Evolutionary conservation across 2,113 vertebrate species (phyloP), one percentile per base, ranked within the genome.

Genomic region (Myrmecobius fasciatus): DNA sequence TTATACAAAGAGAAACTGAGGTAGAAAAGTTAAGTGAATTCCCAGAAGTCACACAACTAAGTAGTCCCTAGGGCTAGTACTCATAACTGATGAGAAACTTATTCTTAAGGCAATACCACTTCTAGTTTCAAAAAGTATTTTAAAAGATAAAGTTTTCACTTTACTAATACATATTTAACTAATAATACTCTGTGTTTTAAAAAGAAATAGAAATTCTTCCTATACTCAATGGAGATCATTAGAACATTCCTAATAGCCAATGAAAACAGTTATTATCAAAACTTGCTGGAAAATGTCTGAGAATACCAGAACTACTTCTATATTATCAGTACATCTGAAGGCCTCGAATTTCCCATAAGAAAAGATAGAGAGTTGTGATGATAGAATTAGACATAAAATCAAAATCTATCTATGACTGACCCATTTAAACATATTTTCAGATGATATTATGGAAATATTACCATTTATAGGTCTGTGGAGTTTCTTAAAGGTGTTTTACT

Each of bases 331-430:
- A 75, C 25, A 36, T 93, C 94, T 93, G 36, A 25, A 89, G 47
- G 67, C 25, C 54, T 92, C 90, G 96, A 94, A 96, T 95, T 93
- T 95, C 49, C 92, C 91, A 95, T 93, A 52, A 95, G 54, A 53
- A 93, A 94, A 97, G n/a, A 92, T 46, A 93, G 20, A 88, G 8
- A 53, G 22, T 43, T 5, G 5, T 22, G 36, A 75, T 12, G 24
- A 36, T 9, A 8, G 83, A 49, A 75, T 60, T 14, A 94, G 91
- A 96, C 46, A 89, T 46, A 95, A 89, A 97, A 95, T 93, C 36
- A 92, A 96, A 95, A 92, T 75, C 56, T 92, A 25, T 28, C 93
- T 95, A 24, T 8, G 52, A 22, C n/a, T 88, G 22, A 96, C 90
- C 7, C 75, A 95, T 43, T 95, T 31, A 75, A n/a, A 96, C 93